phyloP scores from a whole-genome alignment of 2,797 vertebrate genomes.

The Sebastes minor region DNA sequence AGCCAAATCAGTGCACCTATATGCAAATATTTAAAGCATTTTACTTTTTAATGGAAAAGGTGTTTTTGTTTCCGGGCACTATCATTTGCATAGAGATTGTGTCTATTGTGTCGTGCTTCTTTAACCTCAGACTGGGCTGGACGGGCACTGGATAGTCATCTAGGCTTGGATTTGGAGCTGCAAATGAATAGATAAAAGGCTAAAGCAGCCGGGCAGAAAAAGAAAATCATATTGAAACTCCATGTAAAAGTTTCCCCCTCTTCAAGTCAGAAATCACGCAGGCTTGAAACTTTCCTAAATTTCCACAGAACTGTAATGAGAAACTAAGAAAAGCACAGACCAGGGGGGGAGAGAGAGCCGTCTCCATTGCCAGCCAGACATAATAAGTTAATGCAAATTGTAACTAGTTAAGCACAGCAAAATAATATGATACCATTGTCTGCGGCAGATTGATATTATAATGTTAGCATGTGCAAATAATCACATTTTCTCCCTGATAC shows the following conservation, averaged over 20 bases:
- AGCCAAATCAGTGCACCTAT: slow-evolving; percentile 65
- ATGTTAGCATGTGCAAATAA: slow-evolving; percentile 95
- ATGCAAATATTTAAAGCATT: slow-evolving; percentile 78
- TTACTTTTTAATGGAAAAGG: slow-evolving; percentile 71
- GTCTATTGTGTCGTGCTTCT: slow-evolving; percentile 48
- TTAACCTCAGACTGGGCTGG: slow-evolving; percentile 37
- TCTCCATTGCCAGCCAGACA: slow-evolving; percentile 82
- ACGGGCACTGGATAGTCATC: slow-evolving; percentile 8
- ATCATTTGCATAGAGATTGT: slow-evolving; percentile 64
- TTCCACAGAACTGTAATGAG: slow-evolving; percentile 67
- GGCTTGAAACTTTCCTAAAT: slow-evolving; percentile 57
- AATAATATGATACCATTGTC: slow-evolving; percentile 87
- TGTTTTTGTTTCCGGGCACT: slow-evolving; percentile 65
- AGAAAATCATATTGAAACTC: slow-evolving; percentile 20
- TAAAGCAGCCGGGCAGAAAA: not conserved
- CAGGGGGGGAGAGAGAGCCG: slow-evolving; percentile 58
- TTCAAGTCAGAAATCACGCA: slow-evolving; percentile 31
- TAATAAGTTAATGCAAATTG: slow-evolving; percentile 89
- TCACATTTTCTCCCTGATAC: slow-evolving; percentile 92
- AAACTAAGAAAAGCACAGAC: slow-evolving; percentile 68
- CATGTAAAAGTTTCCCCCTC: slow-evolving; percentile 42
- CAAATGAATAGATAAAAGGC: slow-evolving; percentile 35
- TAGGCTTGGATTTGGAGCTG: not conserved
- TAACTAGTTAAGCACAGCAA: slow-evolving; percentile 89
- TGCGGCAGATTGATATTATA: slow-evolving; percentile 84